Evolutionary conservation across 1,140 invertebrate genomes (phyloP).

Genomic region (Chelonus insularis): DNA sequence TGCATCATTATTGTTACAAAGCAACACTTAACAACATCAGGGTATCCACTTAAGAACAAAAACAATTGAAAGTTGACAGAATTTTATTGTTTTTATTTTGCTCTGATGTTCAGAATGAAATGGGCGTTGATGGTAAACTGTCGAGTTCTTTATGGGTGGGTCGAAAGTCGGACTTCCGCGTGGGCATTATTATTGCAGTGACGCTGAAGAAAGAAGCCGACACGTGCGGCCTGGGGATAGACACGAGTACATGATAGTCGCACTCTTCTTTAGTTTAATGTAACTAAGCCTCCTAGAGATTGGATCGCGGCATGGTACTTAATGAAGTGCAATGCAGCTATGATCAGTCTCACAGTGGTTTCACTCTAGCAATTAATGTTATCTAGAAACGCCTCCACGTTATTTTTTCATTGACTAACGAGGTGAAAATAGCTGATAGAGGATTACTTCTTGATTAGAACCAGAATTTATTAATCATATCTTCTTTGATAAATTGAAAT

Average conservation of each 20-base stretch:
- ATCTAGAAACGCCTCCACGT: slow-evolving; percentile 35
- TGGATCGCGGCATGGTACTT: slow-evolving; percentile 16
- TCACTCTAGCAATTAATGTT: slow-evolving; percentile 42
- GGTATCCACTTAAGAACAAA: no score
- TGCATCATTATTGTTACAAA: no score
- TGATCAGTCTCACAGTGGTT: slow-evolving; percentile 33
- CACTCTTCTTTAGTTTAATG: no score
- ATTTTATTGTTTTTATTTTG: slow-evolving; percentile 1
- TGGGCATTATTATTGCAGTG: slow-evolving; percentile 32
- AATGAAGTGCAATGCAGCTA: slow-evolving; percentile 43
- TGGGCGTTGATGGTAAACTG: slow-evolving; percentile 4
- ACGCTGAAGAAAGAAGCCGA: slow-evolving; percentile 27
- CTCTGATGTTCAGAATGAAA: neutral
- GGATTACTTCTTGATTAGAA: neutral
- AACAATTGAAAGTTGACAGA: no score
- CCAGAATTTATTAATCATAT: neutral
- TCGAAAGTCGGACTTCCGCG: slow-evolving; percentile 41
- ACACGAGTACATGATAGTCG: neutral
- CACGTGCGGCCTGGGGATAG: slow-evolving; percentile 24
- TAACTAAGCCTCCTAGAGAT: neutral
- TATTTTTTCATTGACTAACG: slow-evolving; percentile 5
- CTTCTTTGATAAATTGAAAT: no score
- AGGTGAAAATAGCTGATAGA: slow-evolving; percentile 18
- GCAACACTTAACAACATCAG: no score
- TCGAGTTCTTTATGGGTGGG: slow-evolving; percentile 18